A percentile compares a stretch with the other conserved stretches of the same genome.
Conservation (phyloP, 2,888 invertebrate genomes). For the Arctia plantaginis region DNA sequence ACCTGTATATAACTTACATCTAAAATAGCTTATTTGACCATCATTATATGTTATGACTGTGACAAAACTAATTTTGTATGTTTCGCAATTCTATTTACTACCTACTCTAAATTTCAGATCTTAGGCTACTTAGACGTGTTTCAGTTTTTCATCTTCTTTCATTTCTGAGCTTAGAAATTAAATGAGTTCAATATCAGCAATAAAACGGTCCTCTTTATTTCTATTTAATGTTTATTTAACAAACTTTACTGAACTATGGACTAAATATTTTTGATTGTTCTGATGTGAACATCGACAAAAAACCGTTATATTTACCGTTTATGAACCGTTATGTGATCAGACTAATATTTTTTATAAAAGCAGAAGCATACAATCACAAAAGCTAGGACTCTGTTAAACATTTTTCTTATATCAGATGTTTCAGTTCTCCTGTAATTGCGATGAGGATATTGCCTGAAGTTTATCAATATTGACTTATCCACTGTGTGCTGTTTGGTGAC, state of each 20-base stretch:
- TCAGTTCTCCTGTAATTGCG: slow-evolving; percentile 10
- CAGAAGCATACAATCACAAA: background rate
- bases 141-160: too few species aligned
- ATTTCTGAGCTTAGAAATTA: too few species aligned
- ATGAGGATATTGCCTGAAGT: background rate
- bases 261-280: background rate
- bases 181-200: too few species aligned
- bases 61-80: too few species aligned
- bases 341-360: background rate
- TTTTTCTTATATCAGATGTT: background rate
- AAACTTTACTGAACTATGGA: background rate
- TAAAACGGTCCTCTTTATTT: background rate
- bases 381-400: background rate
- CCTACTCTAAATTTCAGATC: too few species aligned
- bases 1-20: too few species aligned
- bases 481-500: background rate
- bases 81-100: too few species aligned
- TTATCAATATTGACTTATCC: background rate
- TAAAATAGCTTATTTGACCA: too few species aligned
- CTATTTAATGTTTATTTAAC: background rate
- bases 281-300: too few species aligned
- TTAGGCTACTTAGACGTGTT: too few species aligned
- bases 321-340: background rate
- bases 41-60: too few species aligned
- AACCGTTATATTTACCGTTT: background rate